A percentile compares a stretch with the other conserved stretches of the same genome.
Conservation (phyloP, 2,113 vertebrate species). For the Rhombomys opimus region DNA sequence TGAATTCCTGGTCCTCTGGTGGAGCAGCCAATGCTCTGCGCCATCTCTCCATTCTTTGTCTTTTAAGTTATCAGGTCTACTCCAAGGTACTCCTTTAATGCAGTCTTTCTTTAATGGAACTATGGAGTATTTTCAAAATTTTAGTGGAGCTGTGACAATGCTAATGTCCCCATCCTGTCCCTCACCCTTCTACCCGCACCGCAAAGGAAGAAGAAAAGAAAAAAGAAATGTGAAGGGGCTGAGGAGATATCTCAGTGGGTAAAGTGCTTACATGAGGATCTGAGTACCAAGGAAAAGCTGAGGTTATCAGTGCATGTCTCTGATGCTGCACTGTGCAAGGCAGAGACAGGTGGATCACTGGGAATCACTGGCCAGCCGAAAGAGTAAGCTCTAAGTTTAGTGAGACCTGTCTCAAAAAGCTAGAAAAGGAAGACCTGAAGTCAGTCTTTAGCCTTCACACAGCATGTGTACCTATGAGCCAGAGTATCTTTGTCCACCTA, state of each 20-base stretch:
- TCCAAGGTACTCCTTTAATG: slow-evolving; percentile 17
- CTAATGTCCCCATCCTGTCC: not conserved
- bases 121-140: not conserved
- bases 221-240: not conserved
- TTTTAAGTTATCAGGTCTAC: not conserved
- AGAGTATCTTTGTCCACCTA: not conserved
- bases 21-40: not conserved
- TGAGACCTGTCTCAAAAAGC: not conserved
- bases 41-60: not conserved
- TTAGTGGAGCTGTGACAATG: not conserved
- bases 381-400: not conserved
- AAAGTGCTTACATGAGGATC: not conserved
- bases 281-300: not conserved
- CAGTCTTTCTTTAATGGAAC: not conserved
- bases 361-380: not conserved
- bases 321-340: not conserved
- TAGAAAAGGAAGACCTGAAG: not conserved
- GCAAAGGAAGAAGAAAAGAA: not conserved
- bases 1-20: not conserved
- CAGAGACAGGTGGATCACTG: not conserved
- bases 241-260: not conserved
- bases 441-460: not conserved
- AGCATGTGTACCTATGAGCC: not conserved
- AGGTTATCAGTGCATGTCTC: not conserved
- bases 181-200: too few species aligned